These are phyloP conservation scores for Drosophila sordidapex DNA, from an alignment of 2,888 invertebrate genomes.

Conservation along the genomic window DNA sequence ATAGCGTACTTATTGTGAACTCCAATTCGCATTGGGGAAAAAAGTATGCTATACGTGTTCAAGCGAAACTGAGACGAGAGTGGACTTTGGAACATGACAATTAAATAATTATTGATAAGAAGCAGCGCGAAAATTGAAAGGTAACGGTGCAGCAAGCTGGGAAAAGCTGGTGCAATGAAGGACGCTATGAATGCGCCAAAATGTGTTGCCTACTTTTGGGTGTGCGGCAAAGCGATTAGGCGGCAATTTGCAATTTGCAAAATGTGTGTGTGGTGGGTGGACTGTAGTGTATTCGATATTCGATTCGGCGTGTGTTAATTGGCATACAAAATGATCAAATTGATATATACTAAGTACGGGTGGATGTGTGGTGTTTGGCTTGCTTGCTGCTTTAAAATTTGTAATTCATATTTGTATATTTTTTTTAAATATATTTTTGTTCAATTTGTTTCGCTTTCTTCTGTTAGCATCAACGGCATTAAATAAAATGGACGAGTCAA, in stretches of 20 bases:
- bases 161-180: slow-evolving; percentile 27
- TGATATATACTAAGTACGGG: slow-evolving; percentile 13
- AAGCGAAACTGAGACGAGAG: not conserved
- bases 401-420: slow-evolving; percentile 51
- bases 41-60: not conserved
- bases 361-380: slow-evolving; percentile 49
- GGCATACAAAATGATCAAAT: slow-evolving; percentile 37
- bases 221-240: slow-evolving; percentile 21
- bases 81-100: slow-evolving; percentile 13
- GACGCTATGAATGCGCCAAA: slow-evolving; percentile 23
- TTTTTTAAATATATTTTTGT: slow-evolving; percentile 32
- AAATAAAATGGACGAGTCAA: slow-evolving; percentile 85
- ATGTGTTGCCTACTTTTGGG: slow-evolving; percentile 42
- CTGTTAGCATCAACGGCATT: slow-evolving; percentile 83
- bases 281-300: slow-evolving; percentile 23
- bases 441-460: slow-evolving; percentile 68
- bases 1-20: not conserved
- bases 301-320: slow-evolving; percentile 25
- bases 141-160: slow-evolving; percentile 49
- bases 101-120: slow-evolving; percentile 2
- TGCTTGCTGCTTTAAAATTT: slow-evolving; percentile 56
- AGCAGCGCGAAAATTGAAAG: slow-evolving; percentile 29
- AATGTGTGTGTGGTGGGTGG: slow-evolving; percentile 6
- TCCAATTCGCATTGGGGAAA: not conserved
- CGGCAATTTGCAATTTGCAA: slow-evolving; percentile 29